phyloP scores from a whole-genome alignment of 2,113 vertebrate species.

The Leptosomus discolor region DNA sequence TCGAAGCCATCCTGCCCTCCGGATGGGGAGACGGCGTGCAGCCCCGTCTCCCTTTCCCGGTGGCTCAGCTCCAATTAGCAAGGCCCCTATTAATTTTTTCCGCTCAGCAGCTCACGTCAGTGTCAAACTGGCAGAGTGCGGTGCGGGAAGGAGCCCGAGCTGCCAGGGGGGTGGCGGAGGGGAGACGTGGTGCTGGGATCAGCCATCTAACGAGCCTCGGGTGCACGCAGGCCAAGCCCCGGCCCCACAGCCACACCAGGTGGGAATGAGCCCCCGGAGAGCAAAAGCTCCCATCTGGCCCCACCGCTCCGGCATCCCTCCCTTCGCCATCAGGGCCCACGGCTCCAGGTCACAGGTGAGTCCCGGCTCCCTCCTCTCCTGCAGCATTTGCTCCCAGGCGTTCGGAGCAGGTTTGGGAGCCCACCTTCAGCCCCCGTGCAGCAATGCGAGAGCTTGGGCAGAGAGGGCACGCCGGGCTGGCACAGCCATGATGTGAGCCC shows the following conservation, averaged over 20 bases:
- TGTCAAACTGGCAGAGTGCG: rapidly evolving
- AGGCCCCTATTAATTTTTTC: constrained; percentile 3
- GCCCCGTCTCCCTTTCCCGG: not conserved
- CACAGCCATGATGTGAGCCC: rapidly evolving
- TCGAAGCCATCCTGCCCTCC: not conserved
- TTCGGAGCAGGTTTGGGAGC: not conserved
- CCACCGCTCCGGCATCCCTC: not conserved
- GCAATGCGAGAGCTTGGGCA: not conserved
- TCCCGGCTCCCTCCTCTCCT: not conserved
- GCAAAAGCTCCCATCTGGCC: not conserved
- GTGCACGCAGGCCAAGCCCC: not conserved
- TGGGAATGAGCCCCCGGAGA: not conserved
- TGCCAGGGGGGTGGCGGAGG: rapidly evolving
- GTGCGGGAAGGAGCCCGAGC: not conserved
- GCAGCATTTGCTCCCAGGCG: rapidly evolving
- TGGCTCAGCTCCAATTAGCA: not conserved
- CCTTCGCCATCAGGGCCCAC: rapidly evolving
- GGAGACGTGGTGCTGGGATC: not conserved
- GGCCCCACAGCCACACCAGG: not conserved
- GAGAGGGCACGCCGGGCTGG: not conserved
- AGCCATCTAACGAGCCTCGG: not conserved
- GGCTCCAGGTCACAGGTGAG: rapidly evolving
- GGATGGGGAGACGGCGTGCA: rapidly evolving
- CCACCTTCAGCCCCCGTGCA: rapidly evolving
- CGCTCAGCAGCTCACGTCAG: not conserved